Evolutionary conservation across 2,113 vertebrate genomes (phyloP).

Genomic region (Rhizomys pruinosus): DNA sequence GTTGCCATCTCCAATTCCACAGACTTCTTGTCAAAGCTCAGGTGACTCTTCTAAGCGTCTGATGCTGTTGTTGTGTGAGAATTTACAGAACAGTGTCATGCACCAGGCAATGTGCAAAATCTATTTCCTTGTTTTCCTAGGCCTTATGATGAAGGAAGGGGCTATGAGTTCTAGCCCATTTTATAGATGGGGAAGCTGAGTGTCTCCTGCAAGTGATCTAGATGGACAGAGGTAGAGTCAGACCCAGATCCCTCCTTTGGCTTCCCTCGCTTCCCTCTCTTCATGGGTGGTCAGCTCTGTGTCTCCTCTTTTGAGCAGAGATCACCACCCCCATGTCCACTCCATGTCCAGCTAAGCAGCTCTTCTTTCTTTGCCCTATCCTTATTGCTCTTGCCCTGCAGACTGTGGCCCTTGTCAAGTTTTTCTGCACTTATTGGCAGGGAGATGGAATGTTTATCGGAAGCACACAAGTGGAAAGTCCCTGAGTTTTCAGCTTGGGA

Average conservation of each 20-base stretch:
- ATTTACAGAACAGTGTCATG: background rate
- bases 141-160: background rate
- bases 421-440: background rate
- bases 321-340: fast-evolving
- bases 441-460: background rate
- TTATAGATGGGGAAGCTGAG: background rate
- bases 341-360: fast-evolving
- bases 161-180: background rate
- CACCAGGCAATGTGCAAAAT: background rate
- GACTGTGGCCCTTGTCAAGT: fast-evolving
- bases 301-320: background rate
- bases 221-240: background rate
- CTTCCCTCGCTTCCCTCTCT: background rate
- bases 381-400: background rate
- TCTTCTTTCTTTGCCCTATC: background rate
- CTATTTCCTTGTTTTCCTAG: background rate
- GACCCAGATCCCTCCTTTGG: too few relatives aligned
- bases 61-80: background rate
- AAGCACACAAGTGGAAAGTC: constrained; percentile 65
- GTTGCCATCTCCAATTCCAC: background rate
- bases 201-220: background rate
- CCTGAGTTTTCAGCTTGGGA: constrained; percentile 57
- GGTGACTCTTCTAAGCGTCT: background rate
- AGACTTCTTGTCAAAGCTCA: background rate
- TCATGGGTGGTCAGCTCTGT: background rate